phyloP scores from a whole-genome alignment of 2,797 vertebrate genomes.

The Amblyraja radiata region DNA sequence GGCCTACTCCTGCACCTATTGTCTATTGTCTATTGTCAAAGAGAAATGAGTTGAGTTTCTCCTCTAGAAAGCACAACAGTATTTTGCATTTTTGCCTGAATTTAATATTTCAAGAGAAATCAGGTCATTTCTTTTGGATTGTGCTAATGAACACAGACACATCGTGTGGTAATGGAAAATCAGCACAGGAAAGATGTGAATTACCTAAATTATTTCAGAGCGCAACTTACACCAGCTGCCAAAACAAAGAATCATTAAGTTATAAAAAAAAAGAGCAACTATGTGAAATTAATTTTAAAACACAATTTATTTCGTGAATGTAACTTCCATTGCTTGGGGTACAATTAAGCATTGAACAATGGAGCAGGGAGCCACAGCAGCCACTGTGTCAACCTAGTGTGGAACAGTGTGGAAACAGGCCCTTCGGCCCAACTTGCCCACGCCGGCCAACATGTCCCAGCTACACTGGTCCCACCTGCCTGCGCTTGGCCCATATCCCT shows the following conservation, averaged over 20 bases:
- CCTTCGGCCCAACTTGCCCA: too few relatives aligned
- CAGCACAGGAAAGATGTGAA: not conserved
- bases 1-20: too few relatives aligned
- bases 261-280: not conserved
- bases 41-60: not conserved
- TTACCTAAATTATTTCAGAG: not conserved
- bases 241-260: conserved; percentile 10
- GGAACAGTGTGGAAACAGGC: too few relatives aligned
- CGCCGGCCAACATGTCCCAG: too few relatives aligned
- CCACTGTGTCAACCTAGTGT: not conserved
- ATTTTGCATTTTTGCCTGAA: not conserved
- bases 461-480: too few relatives aligned
- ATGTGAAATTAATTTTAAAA: conserved; percentile 7
- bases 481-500: too few relatives aligned
- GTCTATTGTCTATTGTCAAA: not conserved
- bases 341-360: conserved; percentile 4
- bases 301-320: conserved; percentile 1
- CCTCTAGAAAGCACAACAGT: not conserved
- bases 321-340: not conserved
- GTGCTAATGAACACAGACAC: not conserved
- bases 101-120: conserved; percentile 22
- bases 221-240: not conserved
- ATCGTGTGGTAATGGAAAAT: conserved; percentile 5
- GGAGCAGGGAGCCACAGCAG: not conserved
- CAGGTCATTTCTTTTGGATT: not conserved